These are phyloP conservation scores for Selenia dentaria DNA, from an alignment of 2,888 invertebrate species.

Conservation along the genomic window DNA sequence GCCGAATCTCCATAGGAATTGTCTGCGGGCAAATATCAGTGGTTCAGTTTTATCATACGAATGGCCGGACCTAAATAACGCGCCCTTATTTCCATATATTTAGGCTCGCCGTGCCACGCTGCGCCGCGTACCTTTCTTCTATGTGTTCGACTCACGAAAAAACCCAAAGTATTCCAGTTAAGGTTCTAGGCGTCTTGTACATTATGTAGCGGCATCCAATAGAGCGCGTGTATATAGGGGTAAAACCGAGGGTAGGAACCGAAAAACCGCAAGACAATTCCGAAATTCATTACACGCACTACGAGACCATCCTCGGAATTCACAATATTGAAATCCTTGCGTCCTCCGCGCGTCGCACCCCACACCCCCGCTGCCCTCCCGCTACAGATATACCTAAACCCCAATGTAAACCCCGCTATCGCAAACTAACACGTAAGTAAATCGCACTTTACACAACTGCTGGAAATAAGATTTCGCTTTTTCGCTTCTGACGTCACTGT, in stretches of 20 bases:
- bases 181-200: conserved; percentile 35
- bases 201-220: conserved; percentile 51
- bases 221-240: conserved; percentile 57
- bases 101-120: conserved; percentile 56
- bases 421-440: conserved; percentile 68
- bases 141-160: conserved; percentile 51
- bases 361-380: conserved; percentile 36
- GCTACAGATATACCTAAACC: conserved; percentile 26
- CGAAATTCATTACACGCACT: conserved; percentile 81
- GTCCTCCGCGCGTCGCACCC: conserved; percentile 36
- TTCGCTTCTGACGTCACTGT: conserved; percentile 19
- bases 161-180: conserved; percentile 43
- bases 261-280: conserved; percentile 82
- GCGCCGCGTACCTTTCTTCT: conserved; percentile 51
- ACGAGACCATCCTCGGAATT: conserved; percentile 77
- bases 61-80: conserved; percentile 80
- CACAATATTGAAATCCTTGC: conserved; percentile 79
- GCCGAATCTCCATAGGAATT: conserved; percentile 82
- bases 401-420: conserved; percentile 47
- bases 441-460: conserved; percentile 50
- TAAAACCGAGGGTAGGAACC: conserved; percentile 54
- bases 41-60: conserved; percentile 80
- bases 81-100: conserved; percentile 75
- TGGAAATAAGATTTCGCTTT: conserved; percentile 18
- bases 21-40: conserved; percentile 77